These are phyloP conservation scores for Yoshiicerus persimilis DNA, from an alignment of 1,140 invertebrate species.

Conservation along the genomic window DNA sequence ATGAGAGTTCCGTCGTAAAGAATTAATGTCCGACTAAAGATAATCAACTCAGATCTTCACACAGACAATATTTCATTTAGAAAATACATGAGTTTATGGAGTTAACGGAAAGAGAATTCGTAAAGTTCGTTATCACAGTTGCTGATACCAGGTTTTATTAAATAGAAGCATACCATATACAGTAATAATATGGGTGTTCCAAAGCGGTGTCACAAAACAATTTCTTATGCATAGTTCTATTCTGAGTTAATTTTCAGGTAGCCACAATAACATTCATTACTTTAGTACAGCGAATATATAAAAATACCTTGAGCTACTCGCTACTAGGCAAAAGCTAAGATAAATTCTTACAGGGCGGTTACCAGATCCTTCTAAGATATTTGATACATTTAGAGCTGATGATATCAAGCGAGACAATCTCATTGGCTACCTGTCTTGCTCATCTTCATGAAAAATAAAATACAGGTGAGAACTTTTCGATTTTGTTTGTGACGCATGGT, in stretches of 20 bases:
- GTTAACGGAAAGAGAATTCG: not conserved
- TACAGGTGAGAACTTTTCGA: not conserved
- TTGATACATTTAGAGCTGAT: not conserved
- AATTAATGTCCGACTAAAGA: not conserved
- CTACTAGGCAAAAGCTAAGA: not conserved
- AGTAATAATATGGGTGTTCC: too few relatives aligned
- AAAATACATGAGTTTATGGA: not conserved
- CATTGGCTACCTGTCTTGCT: conserved; percentile 3
- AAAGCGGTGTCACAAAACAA: too few relatives aligned
- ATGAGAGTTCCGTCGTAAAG: not conserved
- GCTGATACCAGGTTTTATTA: not conserved
- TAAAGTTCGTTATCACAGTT: not conserved
- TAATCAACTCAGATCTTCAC: not conserved
- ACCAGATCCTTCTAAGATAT: conserved; percentile 7
- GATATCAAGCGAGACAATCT: conserved; percentile 12
- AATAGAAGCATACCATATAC: too few relatives aligned
- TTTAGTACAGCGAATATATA: not conserved
- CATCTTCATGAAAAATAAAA: not conserved
- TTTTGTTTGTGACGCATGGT: not conserved
- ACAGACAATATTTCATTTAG: not conserved
- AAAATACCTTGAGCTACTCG: not conserved
- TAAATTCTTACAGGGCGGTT: not conserved
- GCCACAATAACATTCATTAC: too few relatives aligned
- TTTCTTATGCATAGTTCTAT: too few relatives aligned
- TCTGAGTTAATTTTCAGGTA: too few relatives aligned